phyloP scores from a whole-genome alignment of 2,797 vertebrate species.

The Erpetoichthys calabaricus region DNA sequence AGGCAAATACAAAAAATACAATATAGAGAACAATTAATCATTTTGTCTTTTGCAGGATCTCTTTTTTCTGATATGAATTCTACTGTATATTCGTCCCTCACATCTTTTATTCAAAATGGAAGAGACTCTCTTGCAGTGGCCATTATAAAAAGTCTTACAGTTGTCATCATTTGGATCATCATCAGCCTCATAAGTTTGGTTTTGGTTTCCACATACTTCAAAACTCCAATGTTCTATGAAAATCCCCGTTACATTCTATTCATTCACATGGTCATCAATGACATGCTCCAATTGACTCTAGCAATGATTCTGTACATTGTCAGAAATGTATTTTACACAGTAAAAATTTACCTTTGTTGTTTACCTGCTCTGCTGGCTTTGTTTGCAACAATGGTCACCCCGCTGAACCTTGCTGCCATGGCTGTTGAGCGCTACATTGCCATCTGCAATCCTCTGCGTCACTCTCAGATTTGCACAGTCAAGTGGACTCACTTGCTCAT shows the following conservation, averaged over 20 bases:
- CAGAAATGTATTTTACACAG: slow-evolving; percentile 26
- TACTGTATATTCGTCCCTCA: slow-evolving; percentile 3
- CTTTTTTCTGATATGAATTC: slow-evolving; percentile 22
- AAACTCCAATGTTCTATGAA: neutral
- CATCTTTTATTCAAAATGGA: slow-evolving; percentile 9
- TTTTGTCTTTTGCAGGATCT: too few relatives aligned
- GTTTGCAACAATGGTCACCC: slow-evolving; percentile 36
- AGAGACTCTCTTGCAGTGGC: slow-evolving; percentile 34
- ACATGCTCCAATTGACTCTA: slow-evolving; percentile 39
- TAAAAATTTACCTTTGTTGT: slow-evolving; percentile 33
- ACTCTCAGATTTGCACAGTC: slow-evolving; percentile 30
- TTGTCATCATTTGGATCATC: slow-evolving; percentile 35
- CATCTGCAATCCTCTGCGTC: slow-evolving; percentile 35
- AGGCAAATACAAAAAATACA: too few relatives aligned
- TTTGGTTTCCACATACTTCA: slow-evolving; percentile 38
- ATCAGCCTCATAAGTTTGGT: slow-evolving; percentile 44
- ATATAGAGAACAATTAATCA: too few relatives aligned
- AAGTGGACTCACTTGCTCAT: slow-evolving; percentile 30
- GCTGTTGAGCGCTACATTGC: slow-evolving; percentile 45
- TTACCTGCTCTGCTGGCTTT: slow-evolving; percentile 27
- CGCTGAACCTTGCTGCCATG: slow-evolving; percentile 52
- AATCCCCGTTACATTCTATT: slow-evolving; percentile 52
- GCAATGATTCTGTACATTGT: slow-evolving; percentile 25
- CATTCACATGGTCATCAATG: slow-evolving; percentile 43
- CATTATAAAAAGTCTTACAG: slow-evolving; percentile 39